Base-by-base conservation (phyloP, 2,888 invertebrate genomes). In the Pammene fasciana region DNA sequence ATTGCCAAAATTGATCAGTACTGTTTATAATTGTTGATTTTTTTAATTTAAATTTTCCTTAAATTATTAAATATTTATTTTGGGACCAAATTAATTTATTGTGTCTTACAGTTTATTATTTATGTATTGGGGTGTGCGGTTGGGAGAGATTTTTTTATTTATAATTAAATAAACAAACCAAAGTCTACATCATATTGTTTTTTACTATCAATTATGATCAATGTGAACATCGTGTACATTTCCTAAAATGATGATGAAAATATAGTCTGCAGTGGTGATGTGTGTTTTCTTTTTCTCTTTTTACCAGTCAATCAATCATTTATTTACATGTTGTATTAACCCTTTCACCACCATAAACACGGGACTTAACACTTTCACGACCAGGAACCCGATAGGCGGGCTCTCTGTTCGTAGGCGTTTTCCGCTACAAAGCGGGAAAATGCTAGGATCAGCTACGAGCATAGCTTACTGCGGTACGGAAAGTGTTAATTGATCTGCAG, bases 51-150 rank as follows among this genome's bases (percentile, higher is more conserved):
- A 81, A 80, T 83, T 86, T 87, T 84, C 82, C 79, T 88, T 88
- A 89, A 86, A 87, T 88, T 89, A 87, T 90, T 87, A 81, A 83
- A 87, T 89, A 91, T 91, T 92, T 91, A 92, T 93, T 91, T 92
- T 85, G 92, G 92, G 93, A 93, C 90, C 90, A 93, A 93, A 92
- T 90, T 90, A 90, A 90, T 92, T 92, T 92, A 92, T 92, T 92
- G 86, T 86, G 82, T 85, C 86, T 87, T 89, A 80, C 87, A 80
- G 75, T 80, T 80, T 84, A 80, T 83, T 82, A 82, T 86, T 92
- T 89, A 88, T 87, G 87, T 88, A 89, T 88, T 88, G 86, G 84
- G 86, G 86, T 89, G 90, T 83, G 85, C 90, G 88, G 90, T 90
- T 86, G 88, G 85, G 86, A 86, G 84, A 87, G 83, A 89, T 84